These are phyloP conservation scores for Eonycteris spelaea DNA, from an alignment of 2,113 vertebrate species.

Conservation along the genomic window DNA sequence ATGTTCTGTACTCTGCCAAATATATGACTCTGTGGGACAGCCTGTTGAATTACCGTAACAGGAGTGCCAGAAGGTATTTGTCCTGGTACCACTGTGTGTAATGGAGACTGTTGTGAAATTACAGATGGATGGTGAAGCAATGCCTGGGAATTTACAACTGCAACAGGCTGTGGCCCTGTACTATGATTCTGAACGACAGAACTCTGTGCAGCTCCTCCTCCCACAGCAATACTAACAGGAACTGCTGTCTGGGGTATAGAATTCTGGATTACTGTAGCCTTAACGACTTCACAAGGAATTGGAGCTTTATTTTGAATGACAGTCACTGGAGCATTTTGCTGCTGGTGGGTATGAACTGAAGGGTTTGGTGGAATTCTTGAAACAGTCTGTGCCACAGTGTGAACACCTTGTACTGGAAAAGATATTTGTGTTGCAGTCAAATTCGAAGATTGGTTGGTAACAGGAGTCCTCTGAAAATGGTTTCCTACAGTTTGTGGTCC, in stretches of 20 bases:
- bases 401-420: constrained; percentile 89
- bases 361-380: constrained; percentile 84
- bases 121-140: constrained; percentile 90
- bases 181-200: constrained; percentile 88
- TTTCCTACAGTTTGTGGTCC: constrained; percentile 87
- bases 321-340: constrained; percentile 86
- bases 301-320: constrained; percentile 88
- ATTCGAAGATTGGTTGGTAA: constrained; percentile 85
- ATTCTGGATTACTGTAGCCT: constrained; percentile 89
- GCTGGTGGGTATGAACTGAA: constrained; percentile 84
- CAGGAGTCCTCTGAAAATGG: constrained; percentile 87
- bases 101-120: constrained; percentile 85
- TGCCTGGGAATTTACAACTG: constrained; percentile 85
- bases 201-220: constrained; percentile 82
- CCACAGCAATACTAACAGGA: constrained; percentile 85
- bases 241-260: constrained; percentile 84
- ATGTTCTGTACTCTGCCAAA: constrained; percentile 94
- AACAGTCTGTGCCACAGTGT: constrained; percentile 87
- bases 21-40: constrained; percentile 94
- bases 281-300: constrained; percentile 88
- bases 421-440: constrained; percentile 89
- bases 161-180: constrained; percentile 83
- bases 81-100: constrained; percentile 87
- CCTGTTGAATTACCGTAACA: constrained; percentile 95
- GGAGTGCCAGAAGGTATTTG: constrained; percentile 91